Base-by-base conservation (phyloP, 2,888 invertebrate genomes). In the Erpobdella octoculata region DNA sequence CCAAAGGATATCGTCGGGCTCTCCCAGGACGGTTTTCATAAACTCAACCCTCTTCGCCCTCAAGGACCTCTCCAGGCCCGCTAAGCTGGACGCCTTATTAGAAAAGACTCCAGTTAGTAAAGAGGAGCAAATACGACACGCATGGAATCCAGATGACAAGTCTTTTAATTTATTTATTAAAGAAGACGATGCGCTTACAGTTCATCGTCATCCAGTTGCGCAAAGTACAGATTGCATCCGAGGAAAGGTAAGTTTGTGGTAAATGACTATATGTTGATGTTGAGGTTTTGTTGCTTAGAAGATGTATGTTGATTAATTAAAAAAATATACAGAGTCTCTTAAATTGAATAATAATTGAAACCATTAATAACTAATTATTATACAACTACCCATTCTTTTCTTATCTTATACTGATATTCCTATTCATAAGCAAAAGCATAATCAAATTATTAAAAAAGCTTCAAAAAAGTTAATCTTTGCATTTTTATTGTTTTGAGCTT, bases 181-280 rank as follows among this genome's bases (percentile, higher is more conserved):
- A 61, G 71, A 71, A 58, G 71, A 71, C 61, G 71, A 71, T 71
- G 38, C 67, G 21, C 38, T 71, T 9, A 71, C 71, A 31, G 71
- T 71, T 33, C 71, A 71, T 37, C 48, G 71, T 18, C 71, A 71
- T 33, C 67, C 71, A 28, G 67, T 71, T 31, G 58, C 71, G 35
- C 59, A 59, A 38, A 71, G 71, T 37, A 71, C 71, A 1, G 71
- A 71, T 66, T 66, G 71, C 36, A 67, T 67, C 18, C 53, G 71
- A n/a, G 71, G 71, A 71, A 71, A 71, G 35, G 69, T 69, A 21
- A 35, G 53, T 6, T 21, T 62, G 28, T 62, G 15, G 6, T 6
- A 53, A 18, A 6, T 62, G 9, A 62, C 46, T 41, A n/a, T 41
- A 15, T n/a, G 12, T 41, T 41, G 12, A 41, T 15, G n/a, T 41